Percentiles rank a stretch among this genome's conserved stretches.
Evolutionary conservation across 2,113 vertebrate species (phyloP).

Genomic region (Pionites leucogaster): DNA sequence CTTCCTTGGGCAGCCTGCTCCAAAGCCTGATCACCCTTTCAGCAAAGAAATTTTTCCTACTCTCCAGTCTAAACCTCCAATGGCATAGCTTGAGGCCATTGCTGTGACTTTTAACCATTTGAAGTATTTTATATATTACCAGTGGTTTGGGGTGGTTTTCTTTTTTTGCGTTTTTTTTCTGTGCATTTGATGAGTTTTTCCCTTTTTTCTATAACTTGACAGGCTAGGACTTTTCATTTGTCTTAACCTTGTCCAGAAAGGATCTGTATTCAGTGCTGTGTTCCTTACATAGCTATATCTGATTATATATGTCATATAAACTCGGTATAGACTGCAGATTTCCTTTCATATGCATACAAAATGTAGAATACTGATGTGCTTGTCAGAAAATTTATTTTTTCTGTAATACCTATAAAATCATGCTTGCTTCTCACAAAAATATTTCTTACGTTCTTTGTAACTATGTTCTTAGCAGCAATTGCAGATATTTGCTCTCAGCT

Average conservation of each 20-base stretch:
- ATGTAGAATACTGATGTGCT: background rate
- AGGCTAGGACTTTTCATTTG: background rate
- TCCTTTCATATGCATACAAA: background rate
- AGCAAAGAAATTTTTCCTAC: background rate
- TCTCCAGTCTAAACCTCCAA: background rate
- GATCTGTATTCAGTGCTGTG: background rate
- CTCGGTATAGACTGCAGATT: background rate
- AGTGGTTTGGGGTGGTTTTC: background rate
- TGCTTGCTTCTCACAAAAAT: background rate
- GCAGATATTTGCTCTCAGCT: background rate
- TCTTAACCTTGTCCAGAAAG: background rate
- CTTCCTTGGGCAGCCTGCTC: background rate
- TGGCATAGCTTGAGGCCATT: background rate
- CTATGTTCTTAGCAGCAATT: background rate
- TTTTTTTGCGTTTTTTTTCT: background rate
- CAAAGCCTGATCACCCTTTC: background rate
- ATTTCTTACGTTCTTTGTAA: background rate
- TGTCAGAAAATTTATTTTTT: background rate
- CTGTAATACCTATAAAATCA: background rate
- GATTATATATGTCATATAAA: background rate
- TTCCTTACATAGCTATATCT: background rate
- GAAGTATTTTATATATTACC: background rate
- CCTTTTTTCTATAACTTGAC: background rate
- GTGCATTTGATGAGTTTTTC: accelerated
- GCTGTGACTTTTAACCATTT: background rate